Percentiles rank a stretch among this genome's conserved stretches.
Conservation (phyloP, 2,797 vertebrate genomes). For the Coregonus ussuriensis region DNA sequence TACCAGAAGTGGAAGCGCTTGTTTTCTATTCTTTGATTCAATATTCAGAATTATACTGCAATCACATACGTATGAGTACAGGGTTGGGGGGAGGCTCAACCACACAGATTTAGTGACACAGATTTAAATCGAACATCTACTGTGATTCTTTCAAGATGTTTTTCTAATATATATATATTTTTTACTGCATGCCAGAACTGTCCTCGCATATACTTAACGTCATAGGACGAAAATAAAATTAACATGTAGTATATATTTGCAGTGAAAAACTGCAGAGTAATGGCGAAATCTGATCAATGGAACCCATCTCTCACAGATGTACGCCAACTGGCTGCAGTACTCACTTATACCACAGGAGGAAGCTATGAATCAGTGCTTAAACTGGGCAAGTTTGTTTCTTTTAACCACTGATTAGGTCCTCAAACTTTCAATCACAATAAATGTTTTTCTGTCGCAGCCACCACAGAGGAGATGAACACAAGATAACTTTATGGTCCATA, state of each 20-base stretch:
- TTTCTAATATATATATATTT: too few relatives aligned
- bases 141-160: too few relatives aligned
- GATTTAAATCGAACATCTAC: too few relatives aligned
- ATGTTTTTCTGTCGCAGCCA: conserved; percentile 74
- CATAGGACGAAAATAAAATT: conserved; percentile 42
- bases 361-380: conserved; percentile 50
- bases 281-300: conserved; percentile 18
- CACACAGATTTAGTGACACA: too few relatives aligned
- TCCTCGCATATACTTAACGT: too few relatives aligned
- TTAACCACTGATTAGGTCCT: background rate
- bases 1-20: conserved; percentile 81
- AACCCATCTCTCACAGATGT: conserved; percentile 14
- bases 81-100: conserved; percentile 44
- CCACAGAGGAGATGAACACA: conserved; percentile 59
- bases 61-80: conserved; percentile 79
- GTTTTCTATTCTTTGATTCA: conserved; percentile 83
- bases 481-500: conserved; percentile 46
- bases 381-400: conserved; percentile 34
- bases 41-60: conserved; percentile 77
- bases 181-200: too few relatives aligned
- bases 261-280: conserved; percentile 25
- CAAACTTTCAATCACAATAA: conserved; percentile 40
- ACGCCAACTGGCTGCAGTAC: conserved; percentile 59
- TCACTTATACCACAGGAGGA: conserved; percentile 66
- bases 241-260: conserved; percentile 61